phyloP scores from a whole-genome alignment of 2,113 vertebrate species.

The Chrysemys picta region DNA sequence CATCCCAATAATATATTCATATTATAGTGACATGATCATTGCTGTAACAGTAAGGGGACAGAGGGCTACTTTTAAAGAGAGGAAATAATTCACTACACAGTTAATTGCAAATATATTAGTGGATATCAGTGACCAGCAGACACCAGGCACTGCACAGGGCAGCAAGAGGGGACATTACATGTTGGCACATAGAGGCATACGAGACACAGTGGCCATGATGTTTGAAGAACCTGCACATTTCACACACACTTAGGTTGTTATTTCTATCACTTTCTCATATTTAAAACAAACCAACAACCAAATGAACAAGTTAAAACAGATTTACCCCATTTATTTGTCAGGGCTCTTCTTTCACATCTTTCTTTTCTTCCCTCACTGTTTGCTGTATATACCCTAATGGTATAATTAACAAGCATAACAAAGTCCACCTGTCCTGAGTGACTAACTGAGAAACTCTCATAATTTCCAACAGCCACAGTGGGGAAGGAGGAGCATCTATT shows the following conservation, averaged over 20 bases:
- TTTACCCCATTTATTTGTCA: background rate
- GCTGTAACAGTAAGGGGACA: slow-evolving; percentile 3
- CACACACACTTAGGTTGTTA: background rate
- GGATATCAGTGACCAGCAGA: slow-evolving; percentile 4
- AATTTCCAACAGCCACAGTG: rapidly evolving
- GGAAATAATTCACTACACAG: background rate
- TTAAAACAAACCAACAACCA: background rate
- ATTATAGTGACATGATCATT: background rate
- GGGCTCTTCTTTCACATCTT: background rate
- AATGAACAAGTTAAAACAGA: background rate
- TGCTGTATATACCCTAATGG: slow-evolving; percentile 15
- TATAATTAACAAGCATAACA: slow-evolving; percentile 54
- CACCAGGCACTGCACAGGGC: rapidly evolving
- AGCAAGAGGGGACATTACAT: background rate
- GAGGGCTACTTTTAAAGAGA: slow-evolving; percentile 22
- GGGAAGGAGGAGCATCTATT: background rate
- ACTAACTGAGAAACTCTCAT: slow-evolving; percentile 24
- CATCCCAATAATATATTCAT: background rate
- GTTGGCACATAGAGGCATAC: background rate
- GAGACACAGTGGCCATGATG: rapidly evolving
- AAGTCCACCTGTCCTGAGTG: background rate
- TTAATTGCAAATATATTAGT: slow-evolving; percentile 24
- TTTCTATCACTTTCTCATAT: background rate
- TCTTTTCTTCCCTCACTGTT: slow-evolving; percentile 16
- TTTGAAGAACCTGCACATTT: background rate